Conservation (phyloP, 2,797 vertebrate genomes). For the Sebastes matsubarae region DNA sequence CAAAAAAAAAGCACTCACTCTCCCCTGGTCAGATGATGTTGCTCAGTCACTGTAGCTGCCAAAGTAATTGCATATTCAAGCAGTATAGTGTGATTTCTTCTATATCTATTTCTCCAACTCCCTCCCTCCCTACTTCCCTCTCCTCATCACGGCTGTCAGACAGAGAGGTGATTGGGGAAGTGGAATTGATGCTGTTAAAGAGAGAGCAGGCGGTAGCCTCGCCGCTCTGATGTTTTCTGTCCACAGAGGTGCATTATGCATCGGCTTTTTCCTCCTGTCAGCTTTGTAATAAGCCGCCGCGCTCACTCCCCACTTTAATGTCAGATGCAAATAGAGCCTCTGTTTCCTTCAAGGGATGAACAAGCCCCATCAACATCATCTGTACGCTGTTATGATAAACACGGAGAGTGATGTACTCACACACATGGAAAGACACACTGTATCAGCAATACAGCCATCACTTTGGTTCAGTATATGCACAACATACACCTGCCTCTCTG, state of each 20-base stretch:
- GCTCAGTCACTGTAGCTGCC: conserved; percentile 61
- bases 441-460: neutral
- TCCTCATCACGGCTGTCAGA: conserved; percentile 52
- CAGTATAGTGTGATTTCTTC: conserved; percentile 46
- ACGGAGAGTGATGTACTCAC: conserved; percentile 4
- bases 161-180: conserved; percentile 59
- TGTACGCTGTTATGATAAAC: conserved; percentile 46
- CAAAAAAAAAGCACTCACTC: conserved; percentile 49
- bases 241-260: conserved; percentile 60
- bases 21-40: conserved; percentile 50
- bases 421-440: conserved; percentile 3
- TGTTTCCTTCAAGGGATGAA: conserved; percentile 46
- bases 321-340: conserved; percentile 57
- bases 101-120: conserved; percentile 13
- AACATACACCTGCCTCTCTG: neutral
- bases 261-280: conserved; percentile 38
- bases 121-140: conserved; percentile 16
- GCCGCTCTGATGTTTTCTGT: conserved; percentile 51
- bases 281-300: conserved; percentile 53
- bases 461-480: conserved; percentile 2
- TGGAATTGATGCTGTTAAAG: conserved; percentile 53
- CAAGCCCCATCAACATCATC: conserved; percentile 43
- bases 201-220: conserved; percentile 42
- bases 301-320: conserved; percentile 54
- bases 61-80: conserved; percentile 88